Evolutionary conservation across 2,888 invertebrate genomes (phyloP).

Genomic region (Pardosa pseudoannulata): DNA sequence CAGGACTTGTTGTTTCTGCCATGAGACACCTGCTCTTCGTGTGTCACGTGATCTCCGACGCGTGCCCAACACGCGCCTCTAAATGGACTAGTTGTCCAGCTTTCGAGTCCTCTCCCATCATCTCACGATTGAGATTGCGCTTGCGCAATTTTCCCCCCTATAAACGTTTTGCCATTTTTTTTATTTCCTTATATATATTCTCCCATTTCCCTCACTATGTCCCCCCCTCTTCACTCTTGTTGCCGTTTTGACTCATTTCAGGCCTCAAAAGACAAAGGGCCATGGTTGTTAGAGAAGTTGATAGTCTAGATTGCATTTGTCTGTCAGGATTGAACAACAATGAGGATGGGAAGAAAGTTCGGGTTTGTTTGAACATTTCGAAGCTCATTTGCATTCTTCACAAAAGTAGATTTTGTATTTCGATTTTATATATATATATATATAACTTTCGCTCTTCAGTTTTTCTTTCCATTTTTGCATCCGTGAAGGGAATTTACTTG

Average conservation of each 20-base stretch:
- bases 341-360: no score
- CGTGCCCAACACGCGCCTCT: conserved; percentile 63
- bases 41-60: conserved; percentile 38
- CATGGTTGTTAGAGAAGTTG: not conserved
- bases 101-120: not conserved
- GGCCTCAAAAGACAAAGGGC: not conserved
- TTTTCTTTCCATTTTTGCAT: no score
- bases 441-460: no score
- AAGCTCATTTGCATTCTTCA: no score
- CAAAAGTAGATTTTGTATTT: no score
- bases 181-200: not conserved
- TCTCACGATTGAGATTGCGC: not conserved
- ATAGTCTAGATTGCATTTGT: no score
- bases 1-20: conserved; percentile 35
- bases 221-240: no score
- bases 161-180: conserved; percentile 9
- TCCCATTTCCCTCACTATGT: not conserved
- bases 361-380: no score
- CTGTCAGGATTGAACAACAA: no score
- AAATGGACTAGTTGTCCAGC: conserved; percentile 9
- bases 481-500: no score
- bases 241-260: not conserved
- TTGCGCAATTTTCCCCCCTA: not conserved
- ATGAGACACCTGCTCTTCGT: conserved; percentile 55
- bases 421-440: no score